These are phyloP conservation scores for Philantomba maxwellii DNA, from an alignment of 2,113 vertebrate species.

Conservation along the genomic window DNA sequence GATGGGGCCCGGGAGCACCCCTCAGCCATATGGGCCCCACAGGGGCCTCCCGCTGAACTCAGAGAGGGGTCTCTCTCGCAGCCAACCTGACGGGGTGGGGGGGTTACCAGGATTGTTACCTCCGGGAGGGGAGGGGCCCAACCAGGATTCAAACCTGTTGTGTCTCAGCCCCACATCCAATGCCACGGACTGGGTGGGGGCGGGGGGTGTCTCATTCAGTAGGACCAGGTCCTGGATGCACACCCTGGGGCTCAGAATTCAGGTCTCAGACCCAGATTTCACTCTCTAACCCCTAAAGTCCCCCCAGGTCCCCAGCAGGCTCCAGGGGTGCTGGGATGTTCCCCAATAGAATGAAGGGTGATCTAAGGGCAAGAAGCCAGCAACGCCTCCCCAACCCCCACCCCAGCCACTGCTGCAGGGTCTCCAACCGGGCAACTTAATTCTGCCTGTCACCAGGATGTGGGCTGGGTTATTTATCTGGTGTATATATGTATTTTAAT, in stretches of 20 bases:
- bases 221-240: neutral
- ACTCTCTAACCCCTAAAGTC: too few species aligned
- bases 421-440: slow-evolving; percentile 33
- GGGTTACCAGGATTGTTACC: neutral
- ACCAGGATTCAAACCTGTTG: neutral
- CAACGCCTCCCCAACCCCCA: fast-evolving
- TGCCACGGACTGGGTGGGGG: fast-evolving
- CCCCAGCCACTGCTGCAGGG: neutral
- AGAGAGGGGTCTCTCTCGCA: neutral
- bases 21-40: fast-evolving
- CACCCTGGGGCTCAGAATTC: neutral
- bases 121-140: fast-evolving
- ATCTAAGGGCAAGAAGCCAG: neutral
- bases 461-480: slow-evolving; percentile 32
- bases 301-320: neutral
- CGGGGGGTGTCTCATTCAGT: neutral
- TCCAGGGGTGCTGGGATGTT: too few species aligned
- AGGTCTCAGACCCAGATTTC: neutral
- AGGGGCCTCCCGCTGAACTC: neutral
- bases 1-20: neutral
- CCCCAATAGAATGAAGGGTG: fast-evolving
- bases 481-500: slow-evolving; percentile 61
- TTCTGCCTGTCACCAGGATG: slow-evolving; percentile 42
- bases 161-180: neutral
- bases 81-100: fast-evolving